phyloP scores from a whole-genome alignment of 1,140 invertebrate genomes.

The Drosophila paulistorum region DNA sequence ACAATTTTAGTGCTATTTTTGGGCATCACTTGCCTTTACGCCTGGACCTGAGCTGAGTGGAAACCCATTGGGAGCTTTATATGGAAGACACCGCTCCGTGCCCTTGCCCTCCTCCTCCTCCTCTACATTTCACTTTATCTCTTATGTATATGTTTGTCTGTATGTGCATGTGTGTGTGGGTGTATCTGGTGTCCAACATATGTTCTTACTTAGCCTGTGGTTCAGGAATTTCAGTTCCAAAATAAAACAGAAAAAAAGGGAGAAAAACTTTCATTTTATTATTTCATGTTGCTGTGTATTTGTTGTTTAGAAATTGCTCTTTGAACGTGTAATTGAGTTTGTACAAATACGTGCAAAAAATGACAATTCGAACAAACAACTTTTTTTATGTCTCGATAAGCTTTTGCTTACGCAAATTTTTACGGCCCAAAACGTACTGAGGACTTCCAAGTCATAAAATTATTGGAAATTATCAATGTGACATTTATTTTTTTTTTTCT shows the following conservation, averaged over 20 bases:
- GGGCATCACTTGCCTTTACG: constrained; percentile 51
- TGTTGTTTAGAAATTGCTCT: constrained; percentile 32
- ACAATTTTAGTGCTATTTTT: constrained; percentile 69
- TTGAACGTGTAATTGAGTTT: constrained; percentile 55
- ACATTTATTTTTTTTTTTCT: neutral
- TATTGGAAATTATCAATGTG: constrained; percentile 9
- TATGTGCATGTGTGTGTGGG: constrained; percentile 9
- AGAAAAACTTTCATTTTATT: constrained; percentile 40
- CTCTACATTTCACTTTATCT: neutral
- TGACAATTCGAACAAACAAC: constrained; percentile 35
- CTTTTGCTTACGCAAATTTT: constrained; percentile 35
- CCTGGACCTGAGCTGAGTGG: constrained; percentile 27
- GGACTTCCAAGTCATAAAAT: neutral
- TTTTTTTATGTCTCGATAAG: constrained; percentile 9
- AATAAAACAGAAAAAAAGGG: constrained; percentile 31
- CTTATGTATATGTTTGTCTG: constrained; percentile 19
- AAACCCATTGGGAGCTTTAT: constrained; percentile 39
- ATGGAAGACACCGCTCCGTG: constrained; percentile 28
- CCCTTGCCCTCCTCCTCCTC: neutral
- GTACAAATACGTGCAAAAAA: constrained; percentile 49
- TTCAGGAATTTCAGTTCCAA: constrained; percentile 24
- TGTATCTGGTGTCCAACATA: constrained; percentile 57
- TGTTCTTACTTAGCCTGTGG: constrained; percentile 52
- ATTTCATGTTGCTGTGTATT: constrained; percentile 26
- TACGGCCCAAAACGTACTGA: neutral